Evolutionary conservation across 2,888 invertebrate genomes (phyloP), one percentile per base, ranked within the genome.

Genomic region (Acanthosepion lycidas): DNA sequence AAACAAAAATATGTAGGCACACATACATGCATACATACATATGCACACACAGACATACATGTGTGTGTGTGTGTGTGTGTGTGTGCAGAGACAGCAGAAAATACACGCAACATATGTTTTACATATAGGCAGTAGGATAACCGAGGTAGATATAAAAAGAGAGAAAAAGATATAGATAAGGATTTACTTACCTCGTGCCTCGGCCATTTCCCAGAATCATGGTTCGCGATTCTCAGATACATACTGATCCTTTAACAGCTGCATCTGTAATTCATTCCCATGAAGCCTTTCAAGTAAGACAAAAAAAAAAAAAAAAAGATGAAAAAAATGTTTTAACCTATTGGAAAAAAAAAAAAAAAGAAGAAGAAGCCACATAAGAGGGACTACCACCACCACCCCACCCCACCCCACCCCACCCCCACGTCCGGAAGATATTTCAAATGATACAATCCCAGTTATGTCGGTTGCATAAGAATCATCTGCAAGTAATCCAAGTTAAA

Each of bases 371-470:
- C 9, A 53, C 9, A 53, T 15, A 53, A 53, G 15, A 9, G 12
- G 15, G 15, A 53, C 9, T 53, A 0, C 0, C 0, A 0, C 9
- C 9, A n/a, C 53, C 15, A 6, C 53, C 9, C 15, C 9, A n/a
- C n/a, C n/a, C n/a, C n/a, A n/a, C n/a, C 3, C 0, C 0, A 0
- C 9, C 9, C 53, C 15, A 6, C 53, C 9, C 15, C 9, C 1
- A 0, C 1, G 9, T 1, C 53, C 15, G 12, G 9, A 15, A 9
- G 9, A 53, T 51, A 51, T 51, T 51, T 51, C 51, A 51, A 51
- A 51, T 51, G 8, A 51, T 12, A 51, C 51, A 51, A 51, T 51
- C 51, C 51, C 51, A 51, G 51, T 51, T 51, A 51, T 51, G 51
- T 51, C 51, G 8, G 51, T 51, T 51, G 51, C 15, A 51, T 51